Conservation (phyloP, 2,113 vertebrate species). For the Fulica atra region DNA sequence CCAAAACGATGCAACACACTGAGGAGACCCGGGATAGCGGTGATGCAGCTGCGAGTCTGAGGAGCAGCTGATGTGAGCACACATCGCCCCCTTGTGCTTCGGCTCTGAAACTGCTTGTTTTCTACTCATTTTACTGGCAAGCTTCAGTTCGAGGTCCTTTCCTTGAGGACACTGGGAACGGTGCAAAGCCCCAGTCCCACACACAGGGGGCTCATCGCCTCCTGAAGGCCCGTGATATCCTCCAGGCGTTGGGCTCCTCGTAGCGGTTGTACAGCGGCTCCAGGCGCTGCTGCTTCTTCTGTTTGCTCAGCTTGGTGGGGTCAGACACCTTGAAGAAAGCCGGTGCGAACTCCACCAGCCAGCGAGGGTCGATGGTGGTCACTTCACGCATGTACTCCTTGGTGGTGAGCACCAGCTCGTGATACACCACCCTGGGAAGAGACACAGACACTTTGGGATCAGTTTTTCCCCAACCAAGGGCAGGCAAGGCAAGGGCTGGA, state of each 20-base stretch:
- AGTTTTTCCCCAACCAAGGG: neutral
- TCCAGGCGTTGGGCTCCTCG: slow-evolving; percentile 97
- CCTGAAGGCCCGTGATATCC: slow-evolving; percentile 94
- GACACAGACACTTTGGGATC: neutral
- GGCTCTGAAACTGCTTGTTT: neutral
- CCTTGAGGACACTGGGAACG: neutral
- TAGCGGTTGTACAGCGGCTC: slow-evolving; percentile 98
- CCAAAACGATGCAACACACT: neutral
- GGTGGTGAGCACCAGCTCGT: slow-evolving; percentile 95
- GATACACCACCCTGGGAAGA: slow-evolving; percentile 91
- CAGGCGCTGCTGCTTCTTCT: slow-evolving; percentile 96
- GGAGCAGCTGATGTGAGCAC: neutral
- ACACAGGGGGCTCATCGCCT: slow-evolving; percentile 71
- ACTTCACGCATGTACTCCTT: slow-evolving; percentile 99
- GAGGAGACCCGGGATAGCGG: neutral
- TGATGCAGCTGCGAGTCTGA: neutral
- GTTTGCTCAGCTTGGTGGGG: slow-evolving; percentile 96
- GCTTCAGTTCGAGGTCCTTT: accelerated
- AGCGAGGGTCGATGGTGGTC: slow-evolving; percentile 96
- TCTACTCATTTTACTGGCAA: neutral
- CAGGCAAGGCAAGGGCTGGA: neutral
- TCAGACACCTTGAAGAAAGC: slow-evolving; percentile 99
- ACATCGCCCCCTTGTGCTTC: neutral
- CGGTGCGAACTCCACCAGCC: slow-evolving; percentile 96
- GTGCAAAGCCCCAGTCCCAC: neutral